Evolutionary conservation across 2,797 vertebrate genomes (phyloP), one percentile per base, ranked within the genome.

Genomic region (Spinibarbus caldwelli): DNA sequence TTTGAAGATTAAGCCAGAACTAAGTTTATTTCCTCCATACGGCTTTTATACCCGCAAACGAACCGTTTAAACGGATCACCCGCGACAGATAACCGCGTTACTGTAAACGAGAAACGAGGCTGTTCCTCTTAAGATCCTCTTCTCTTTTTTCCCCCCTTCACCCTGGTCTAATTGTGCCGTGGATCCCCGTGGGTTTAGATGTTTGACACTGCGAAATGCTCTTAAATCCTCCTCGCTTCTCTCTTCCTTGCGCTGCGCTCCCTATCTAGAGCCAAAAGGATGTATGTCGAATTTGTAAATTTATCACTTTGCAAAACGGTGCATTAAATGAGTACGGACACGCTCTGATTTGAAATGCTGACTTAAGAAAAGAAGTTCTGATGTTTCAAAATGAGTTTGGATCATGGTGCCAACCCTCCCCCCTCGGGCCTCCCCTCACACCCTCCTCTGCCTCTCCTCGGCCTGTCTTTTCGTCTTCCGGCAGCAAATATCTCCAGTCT

Each of bases 201-300:
- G 94, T 95, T 95, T 95, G 95, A 95, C 95, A 96, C 93, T 94
- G 94, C 94, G 91, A 94, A 96, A 95, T 93, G 88, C 92, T 95
- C 94, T 95, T 94, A 95, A 95, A 95, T 95, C 95, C 92, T 94
- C 92, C 93, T 93, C 92, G 92, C 91, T 92, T 91, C 92, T 93
- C 92, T 91, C 90, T 82, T 49, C 52, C 93, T 91, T 95, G 93
- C 91, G 91, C 91, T 93, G 93, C 89, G 90, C 92, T 92, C 64
- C 93, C 93, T 95, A 96, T 95, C 94, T 95, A 94, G 93, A 91
- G 86, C 49, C 41, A 95, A 86, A 88, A 93, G 93, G 92, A 93
- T 95, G 95, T 95, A 96, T 95, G 95, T 95, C 95, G 94, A 96
- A 96, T 96, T 96, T 92, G 90, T 91, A 95, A 95, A 96, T 96